Evolutionary conservation across 2,797 vertebrate genomes (phyloP), one percentile per base, ranked within the genome.

Genomic region (Gobionotothen gibberifrons): DNA sequence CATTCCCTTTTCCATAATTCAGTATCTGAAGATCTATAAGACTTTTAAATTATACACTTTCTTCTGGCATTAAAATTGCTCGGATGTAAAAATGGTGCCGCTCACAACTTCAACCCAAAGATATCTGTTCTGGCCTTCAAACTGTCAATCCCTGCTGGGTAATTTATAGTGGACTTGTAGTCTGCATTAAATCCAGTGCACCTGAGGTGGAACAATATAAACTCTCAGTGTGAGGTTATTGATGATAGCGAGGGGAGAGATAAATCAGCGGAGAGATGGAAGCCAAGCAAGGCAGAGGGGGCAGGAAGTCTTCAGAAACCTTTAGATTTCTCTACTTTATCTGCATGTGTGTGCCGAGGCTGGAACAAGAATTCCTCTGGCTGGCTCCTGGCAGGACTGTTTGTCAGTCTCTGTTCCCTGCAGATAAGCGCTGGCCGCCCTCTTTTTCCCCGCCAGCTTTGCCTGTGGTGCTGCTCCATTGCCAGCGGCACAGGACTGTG

Each of bases 371-470:
- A 73, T 75, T 85, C 75, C 71, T 86, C 64, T 76, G 69, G 81
- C 73, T 40, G 11, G 69, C 65, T 47, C 4, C 69, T 77, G 81
- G 75, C 78, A 58, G 64, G 42, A 17, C 52, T 42, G 62, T 64
- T 75, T 80, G 70, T 85, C 63, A 42, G 43, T 43, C 62, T 85
- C 85, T 85, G 83, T 69, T 87, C 79, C 79, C 78, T 65, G 58
- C 71, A 89, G 85, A 87, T 88, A 88, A 87, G 73, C 16, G 9
- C 74, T 69, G 58, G 76, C 60, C 84, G 75, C 62, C 75, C 61
- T 85, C 81, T 81, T 17, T 58, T 69, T 71, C 65, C 78, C 62
- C 21, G 9, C 48, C 46, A 71, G 79, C 65, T 68, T 74, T 77
- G 79, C 79, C 81, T 62, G 69, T 64, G 66, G 72, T 74, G 66